These are phyloP conservation scores for Homalodisca vitripennis DNA, from an alignment of 1,140 invertebrate species.

Conservation along the genomic window DNA sequence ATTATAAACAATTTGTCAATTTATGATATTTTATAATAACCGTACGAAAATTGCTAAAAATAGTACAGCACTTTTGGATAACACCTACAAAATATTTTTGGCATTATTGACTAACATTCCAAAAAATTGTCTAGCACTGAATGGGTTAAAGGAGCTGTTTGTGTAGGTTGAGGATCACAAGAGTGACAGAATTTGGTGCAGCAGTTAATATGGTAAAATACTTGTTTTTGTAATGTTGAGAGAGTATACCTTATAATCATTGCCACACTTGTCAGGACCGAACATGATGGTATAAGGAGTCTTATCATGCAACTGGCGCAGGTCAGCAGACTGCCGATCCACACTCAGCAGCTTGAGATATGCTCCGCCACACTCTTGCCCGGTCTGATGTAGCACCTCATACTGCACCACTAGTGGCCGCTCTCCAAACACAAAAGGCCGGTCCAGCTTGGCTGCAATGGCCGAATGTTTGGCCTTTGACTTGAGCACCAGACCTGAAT, in stretches of 20 bases:
- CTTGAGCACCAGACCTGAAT: constrained; percentile 88
- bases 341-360: constrained; percentile 80
- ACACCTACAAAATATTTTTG: too few species aligned
- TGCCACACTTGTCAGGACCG: constrained; percentile 98
- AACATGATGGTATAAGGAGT: constrained; percentile 99
- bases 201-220: constrained; percentile 12
- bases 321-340: constrained; percentile 54
- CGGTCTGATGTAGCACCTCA: constrained; percentile 87
- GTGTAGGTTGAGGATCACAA: too few species aligned
- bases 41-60: too few species aligned
- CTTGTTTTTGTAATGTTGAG: not conserved
- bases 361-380: constrained; percentile 97
- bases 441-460: constrained; percentile 77
- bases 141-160: too few species aligned
- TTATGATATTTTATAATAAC: too few species aligned
- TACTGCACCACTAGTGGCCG: constrained; percentile 95
- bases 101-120: too few species aligned
- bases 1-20: too few species aligned
- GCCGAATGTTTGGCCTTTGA: constrained; percentile 97
- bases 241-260: constrained; percentile 75
- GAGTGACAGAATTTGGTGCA: too few species aligned
- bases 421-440: constrained; percentile 81
- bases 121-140: too few species aligned
- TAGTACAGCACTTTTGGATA: too few species aligned
- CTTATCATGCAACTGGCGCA: constrained; percentile 90